Percentiles rank a stretch among this genome's conserved stretches.
These are phyloP conservation scores for Psilopsiagon aymara DNA, from an alignment of 2,113 vertebrate species.

Conservation along the genomic window DNA sequence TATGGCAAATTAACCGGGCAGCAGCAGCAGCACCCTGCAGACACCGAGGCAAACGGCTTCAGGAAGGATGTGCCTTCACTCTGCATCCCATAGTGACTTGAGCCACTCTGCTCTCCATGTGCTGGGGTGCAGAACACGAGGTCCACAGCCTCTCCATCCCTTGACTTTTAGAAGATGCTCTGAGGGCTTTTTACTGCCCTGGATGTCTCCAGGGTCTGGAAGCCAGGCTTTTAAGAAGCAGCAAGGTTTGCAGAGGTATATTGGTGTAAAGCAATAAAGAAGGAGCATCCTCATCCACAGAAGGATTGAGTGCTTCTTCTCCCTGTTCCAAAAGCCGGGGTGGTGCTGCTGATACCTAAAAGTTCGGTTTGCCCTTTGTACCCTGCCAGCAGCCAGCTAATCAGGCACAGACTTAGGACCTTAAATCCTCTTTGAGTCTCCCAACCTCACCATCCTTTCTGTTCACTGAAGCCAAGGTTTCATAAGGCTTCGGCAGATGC, in stretches of 20 bases:
- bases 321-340: not conserved
- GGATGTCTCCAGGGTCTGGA: not conserved
- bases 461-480: not conserved
- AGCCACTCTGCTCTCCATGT: no score
- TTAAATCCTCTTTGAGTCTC: not conserved
- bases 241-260: not conserved
- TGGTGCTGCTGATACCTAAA: not conserved
- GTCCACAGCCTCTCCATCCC: not conserved
- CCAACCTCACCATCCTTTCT: not conserved
- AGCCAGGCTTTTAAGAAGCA: not conserved
- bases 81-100: not conserved
- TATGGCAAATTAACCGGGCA: not conserved
- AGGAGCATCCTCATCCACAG: not conserved
- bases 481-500: not conserved
- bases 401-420: not conserved
- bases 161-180: not conserved
- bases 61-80: not conserved
- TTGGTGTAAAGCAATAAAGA: not conserved
- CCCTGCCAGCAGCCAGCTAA: not conserved
- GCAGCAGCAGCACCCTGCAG: not conserved
- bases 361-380: not conserved
- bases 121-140: rapidly evolving
- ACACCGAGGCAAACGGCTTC: rapidly evolving
- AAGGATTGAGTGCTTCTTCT: not conserved
- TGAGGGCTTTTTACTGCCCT: not conserved